Base-by-base conservation (phyloP, 2,888 invertebrate species). In the Cordilura impudica region DNA sequence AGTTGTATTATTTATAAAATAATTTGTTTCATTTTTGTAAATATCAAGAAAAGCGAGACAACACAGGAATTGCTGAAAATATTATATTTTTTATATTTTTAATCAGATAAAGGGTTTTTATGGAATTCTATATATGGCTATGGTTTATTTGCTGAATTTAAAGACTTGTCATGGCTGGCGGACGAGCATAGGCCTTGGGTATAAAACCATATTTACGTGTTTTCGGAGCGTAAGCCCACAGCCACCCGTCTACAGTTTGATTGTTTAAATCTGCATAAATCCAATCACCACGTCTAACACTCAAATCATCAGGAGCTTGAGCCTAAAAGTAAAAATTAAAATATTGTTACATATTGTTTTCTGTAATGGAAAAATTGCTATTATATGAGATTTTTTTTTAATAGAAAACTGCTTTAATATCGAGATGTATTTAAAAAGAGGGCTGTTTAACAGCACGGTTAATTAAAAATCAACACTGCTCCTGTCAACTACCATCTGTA, bases 171-270 rank as follows among this genome's bases (percentile, higher is more conserved):
- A 97, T 97, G 81, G 97, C 97, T 10, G 97, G 97, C 4, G 97
- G 96, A 16, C 97, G 92, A 7, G 97, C 97, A 87, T 97, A 97
- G 0, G 97, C 97, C 88, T 97, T 97, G 72, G 98, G 98, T 82
- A 98, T 97, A 90, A 98, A 98, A 35, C 98, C 98, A 87, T 97
- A 97, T 89, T 97, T 95, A 26, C 96, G 92, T 2, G 96, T 95
- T 90, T 96, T 96, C 7, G 97, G 97, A 8, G 97, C 97, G 91
- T 98, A 98, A 0, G 97, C 95, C 97, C 96, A 98, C 81, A 97
- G 91, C 97, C 96, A 97, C 39, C 98, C 98, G 89, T 97, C 97
- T 39, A 96, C 97, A 0, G 97, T 97, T 90, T 97, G 97, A 91
- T 97, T 96, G 84, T 94, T 94, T 60, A 97, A 92, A 91, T 98